Conservation (phyloP, 2,797 vertebrate species). For the Podarcis siculus region DNA sequence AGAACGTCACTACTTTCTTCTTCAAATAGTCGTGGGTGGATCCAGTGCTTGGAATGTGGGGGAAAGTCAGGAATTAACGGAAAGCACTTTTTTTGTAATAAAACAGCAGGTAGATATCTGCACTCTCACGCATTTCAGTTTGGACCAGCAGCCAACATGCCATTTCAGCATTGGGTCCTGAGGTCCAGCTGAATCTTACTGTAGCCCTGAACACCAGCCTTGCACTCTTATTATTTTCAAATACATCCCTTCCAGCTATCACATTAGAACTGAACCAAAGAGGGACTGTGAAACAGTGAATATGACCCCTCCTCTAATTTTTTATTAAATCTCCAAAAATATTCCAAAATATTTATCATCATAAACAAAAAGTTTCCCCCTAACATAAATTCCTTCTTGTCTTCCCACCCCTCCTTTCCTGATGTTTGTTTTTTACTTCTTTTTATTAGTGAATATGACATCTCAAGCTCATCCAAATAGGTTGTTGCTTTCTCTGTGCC, state of each 20-base stretch:
- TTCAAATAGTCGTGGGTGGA: slow-evolving; percentile 45
- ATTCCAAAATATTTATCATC: too few relatives aligned
- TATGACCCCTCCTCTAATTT: too few relatives aligned
- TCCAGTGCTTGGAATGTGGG: slow-evolving; percentile 39
- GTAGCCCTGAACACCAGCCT: neutral
- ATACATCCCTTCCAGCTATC: neutral
- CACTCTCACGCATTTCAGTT: neutral
- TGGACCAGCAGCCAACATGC: fast-evolving
- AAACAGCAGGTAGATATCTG: neutral
- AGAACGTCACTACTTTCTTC: slow-evolving; percentile 36
- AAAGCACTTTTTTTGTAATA: neutral
- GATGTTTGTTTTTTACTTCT: too few relatives aligned
- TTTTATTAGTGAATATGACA: too few relatives aligned
- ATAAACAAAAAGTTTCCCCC: neutral
- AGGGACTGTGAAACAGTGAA: neutral
- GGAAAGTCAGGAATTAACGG: slow-evolving; percentile 38
- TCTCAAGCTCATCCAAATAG: neutral
- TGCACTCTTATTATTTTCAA: neutral
- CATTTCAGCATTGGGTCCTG: neutral
- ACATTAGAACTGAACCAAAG: neutral
- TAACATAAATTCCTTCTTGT: too few relatives aligned
- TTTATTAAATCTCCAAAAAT: too few relatives aligned
- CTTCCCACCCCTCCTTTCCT: too few relatives aligned
- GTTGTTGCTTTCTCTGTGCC: neutral
- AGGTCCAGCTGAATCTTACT: neutral